Base-by-base conservation (phyloP, 1,140 invertebrate genomes). In the Eurytemora carolleeae region DNA sequence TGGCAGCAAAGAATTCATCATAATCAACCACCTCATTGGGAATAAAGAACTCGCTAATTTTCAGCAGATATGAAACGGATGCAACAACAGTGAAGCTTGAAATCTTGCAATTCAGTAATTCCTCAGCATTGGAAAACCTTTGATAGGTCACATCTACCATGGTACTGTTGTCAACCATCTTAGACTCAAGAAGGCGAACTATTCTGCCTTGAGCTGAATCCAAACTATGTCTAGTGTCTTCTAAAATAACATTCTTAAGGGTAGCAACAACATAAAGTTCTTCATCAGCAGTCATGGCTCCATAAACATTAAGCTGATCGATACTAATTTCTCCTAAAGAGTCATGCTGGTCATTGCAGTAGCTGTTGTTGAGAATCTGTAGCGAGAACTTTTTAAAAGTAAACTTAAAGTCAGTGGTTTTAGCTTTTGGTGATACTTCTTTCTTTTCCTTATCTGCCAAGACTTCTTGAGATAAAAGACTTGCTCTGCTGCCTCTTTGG, bases 121-220 rank as follows among this genome's bases (percentile, higher is more conserved):
- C 18, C 19, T 53, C 24, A 23, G 31, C 59, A 2, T 55, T 19
- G 18, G 16, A 17, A 21, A 54, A 26, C 3, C 23, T 52, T 22
- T n/a, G 15, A 53, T 60, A 60, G 16, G n/a, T 24, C 1, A 60
- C 23, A n/a, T 60, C 19, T 18, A 60, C 22, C 59, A 60, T 60
- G 1, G n/a, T 24, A 24, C 19, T 24, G 22, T 18, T 26, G 18
- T 23, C 24, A 21, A 19, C 23, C 18, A 17, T 18, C 22, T 59
- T 59, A 26, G 57, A 23, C 23, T 60, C 59, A 26, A 60, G 25
- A 1, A 60, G 23, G 17, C 31, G 26, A 2, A 60, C 26, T n/a
- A n/a, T n/a, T n/a, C n/a, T n/a, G n/a, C n/a, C n/a, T n/a, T n/a
- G n/a, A n/a, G n/a, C n/a, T n/a, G n/a, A n/a, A n/a, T n/a, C n/a